Base-by-base conservation (phyloP, 1,140 invertebrate genomes). In the Mactra quadrangularis region DNA sequence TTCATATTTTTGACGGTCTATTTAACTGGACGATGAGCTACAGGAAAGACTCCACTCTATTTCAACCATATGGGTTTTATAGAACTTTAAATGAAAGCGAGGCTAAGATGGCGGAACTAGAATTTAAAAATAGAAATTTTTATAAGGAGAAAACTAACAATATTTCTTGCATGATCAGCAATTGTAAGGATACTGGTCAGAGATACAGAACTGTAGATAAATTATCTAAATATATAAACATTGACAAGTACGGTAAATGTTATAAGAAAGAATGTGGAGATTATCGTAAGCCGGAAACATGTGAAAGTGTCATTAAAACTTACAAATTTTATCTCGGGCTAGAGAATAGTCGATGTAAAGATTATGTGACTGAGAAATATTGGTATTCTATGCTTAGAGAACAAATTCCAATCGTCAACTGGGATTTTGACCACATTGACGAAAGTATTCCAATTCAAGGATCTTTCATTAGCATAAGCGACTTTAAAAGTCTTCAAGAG, bases 391-490 rank as follows among this genome's bases (percentile, higher is more conserved):
- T 91, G 29, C 25, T 68, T 22, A 64, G 86, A 45, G 53, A 87
- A 27, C 77, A 86, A 35, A 86, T 92, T 72, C 91, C 91, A 0
- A 87, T 92, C 22, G 90, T 90, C 2, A 81, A 87, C 31, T 89
- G 90, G 66, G 87, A 87, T 11, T 52, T 66, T 19, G 94, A 94
- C 1, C 64, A 79, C 15, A n/a, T 74, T 13, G 93, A 93, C 70
- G 76, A 85, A 52, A 84, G 85, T 71, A 53, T 91, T 7, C 89
- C 90, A 19, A 88, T 91, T 0, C 92, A 96, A 86, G 95, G 97
- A 86, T 98, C 97, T 0, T 97, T 94, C 91, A 97, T 99, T 31
- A 98, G 99, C 93, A 96, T 99, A 0, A 97, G 98, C 89, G 97
- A 99, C 91, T 99, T 99, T 91, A 95, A 95, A 3, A 96, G 96